A percentile compares a stretch with the other conserved stretches of the same genome.
Conservation (phyloP, 1,140 invertebrate species). For the Dinoponera quadriceps region DNA sequence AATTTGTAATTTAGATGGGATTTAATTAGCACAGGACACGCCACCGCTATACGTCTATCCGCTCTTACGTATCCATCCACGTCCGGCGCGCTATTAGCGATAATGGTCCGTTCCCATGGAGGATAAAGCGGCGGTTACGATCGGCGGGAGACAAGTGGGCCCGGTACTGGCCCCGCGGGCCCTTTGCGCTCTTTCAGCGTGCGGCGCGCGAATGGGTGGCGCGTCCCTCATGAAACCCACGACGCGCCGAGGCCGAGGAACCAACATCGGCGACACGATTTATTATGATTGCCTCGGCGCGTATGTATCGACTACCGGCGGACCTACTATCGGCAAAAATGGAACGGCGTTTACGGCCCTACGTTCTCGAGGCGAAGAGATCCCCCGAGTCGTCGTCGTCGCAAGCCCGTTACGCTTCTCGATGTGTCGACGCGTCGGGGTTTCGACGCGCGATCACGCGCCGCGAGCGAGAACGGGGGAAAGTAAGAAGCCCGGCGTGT, state of each 20-base stretch:
- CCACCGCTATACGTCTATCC: constrained; percentile 55
- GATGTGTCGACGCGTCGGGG: constrained; percentile 53
- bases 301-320: constrained; percentile 49
- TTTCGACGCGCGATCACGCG: constrained; percentile 48
- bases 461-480: constrained; percentile 23
- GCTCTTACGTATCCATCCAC: constrained; percentile 66
- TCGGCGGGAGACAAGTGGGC: constrained; percentile 40
- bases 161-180: constrained; percentile 35
- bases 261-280: constrained; percentile 48
- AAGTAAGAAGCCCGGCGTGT: constrained; percentile 26
- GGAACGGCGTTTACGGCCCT: constrained; percentile 57
- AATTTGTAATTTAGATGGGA: constrained; percentile 70
- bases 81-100: constrained; percentile 72
- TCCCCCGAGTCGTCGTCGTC: neutral
- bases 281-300: constrained; percentile 56
- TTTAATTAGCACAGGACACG: constrained; percentile 62
- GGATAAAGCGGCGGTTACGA: constrained; percentile 61
- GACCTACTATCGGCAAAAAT: constrained; percentile 63
- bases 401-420: constrained; percentile 54
- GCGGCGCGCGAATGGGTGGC: constrained; percentile 26
- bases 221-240: constrained; percentile 53
- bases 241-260: constrained; percentile 31
- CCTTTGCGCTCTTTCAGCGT: constrained; percentile 26
- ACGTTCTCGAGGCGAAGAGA: constrained; percentile 31
- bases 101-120: constrained; percentile 75